phyloP scores from a whole-genome alignment of 1,140 invertebrate genomes.

The Conus betulinus region DNA sequence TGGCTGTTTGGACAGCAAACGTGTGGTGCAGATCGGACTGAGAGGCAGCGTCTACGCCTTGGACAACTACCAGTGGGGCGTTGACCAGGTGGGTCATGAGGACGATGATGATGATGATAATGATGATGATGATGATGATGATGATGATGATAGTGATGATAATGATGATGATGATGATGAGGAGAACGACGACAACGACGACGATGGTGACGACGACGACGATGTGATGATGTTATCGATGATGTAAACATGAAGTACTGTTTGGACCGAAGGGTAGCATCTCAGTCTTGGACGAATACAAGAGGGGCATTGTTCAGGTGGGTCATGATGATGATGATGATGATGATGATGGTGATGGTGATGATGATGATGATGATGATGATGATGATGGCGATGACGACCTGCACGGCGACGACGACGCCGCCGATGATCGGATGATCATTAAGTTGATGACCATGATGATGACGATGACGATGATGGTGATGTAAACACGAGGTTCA shows the following conservation, averaged over 20 bases:
- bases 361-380: too few species aligned
- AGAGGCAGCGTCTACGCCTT: conserved; percentile 64
- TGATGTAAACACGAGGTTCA: not conserved
- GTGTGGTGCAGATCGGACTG: conserved; percentile 75
- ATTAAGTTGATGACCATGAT: not conserved
- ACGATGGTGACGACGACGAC: not conserved
- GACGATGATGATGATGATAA: conserved; percentile 26
- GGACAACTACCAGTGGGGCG: conserved; percentile 67
- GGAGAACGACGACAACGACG: not conserved
- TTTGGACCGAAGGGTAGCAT: not conserved
- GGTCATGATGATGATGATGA: conserved; percentile 29
- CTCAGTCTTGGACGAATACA: not conserved
- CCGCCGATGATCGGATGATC: too few species aligned
- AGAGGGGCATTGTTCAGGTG: not conserved
- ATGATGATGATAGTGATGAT: conserved; percentile 14
- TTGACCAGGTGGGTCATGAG: conserved; percentile 59
- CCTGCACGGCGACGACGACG: too few species aligned
- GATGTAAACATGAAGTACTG: too few species aligned
- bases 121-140: not conserved
- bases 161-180: not conserved
- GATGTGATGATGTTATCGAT: not conserved
- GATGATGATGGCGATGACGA: too few species aligned
- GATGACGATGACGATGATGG: not conserved
- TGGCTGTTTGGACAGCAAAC: conserved; percentile 69
- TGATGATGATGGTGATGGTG: conserved; percentile 35